phyloP scores from a whole-genome alignment of 1,140 invertebrate genomes.

The Galleria mellonella region DNA sequence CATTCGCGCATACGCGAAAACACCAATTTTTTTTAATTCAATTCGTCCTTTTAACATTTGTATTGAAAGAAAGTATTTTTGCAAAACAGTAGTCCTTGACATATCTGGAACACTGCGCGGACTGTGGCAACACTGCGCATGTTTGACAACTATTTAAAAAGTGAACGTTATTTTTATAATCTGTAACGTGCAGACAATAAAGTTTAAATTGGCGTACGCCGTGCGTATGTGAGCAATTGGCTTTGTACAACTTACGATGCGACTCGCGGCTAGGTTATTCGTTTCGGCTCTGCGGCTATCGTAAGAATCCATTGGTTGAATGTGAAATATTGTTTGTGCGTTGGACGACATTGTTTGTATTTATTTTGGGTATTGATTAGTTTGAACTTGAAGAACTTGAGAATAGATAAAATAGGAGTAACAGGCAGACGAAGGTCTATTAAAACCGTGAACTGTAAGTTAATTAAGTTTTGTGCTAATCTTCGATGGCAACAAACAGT shows the following conservation, averaged over 20 bases:
- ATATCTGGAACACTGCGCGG: conserved; percentile 48
- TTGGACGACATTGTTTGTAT: conserved; percentile 31
- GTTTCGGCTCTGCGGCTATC: conserved; percentile 40
- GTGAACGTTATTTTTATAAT: conserved; percentile 1
- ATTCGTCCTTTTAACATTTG: no score
- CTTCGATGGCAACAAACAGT: no score
- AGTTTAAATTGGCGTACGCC: conserved; percentile 9
- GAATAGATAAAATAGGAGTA: no score
- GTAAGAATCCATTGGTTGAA: conserved; percentile 44
- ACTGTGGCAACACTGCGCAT: conserved; percentile 39
- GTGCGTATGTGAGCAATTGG: conserved; percentile 8
- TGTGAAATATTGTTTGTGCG: conserved; percentile 33
- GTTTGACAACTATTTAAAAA: conserved; percentile 13
- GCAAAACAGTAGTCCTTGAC: conserved; percentile 56
- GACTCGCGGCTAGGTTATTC: conserved; percentile 44
- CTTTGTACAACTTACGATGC: conserved; percentile 40
- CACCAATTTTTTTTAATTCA: no score
- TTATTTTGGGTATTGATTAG: no score
- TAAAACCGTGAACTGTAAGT: no score
- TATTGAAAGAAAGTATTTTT: conserved; percentile 48
- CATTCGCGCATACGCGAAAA: no score
- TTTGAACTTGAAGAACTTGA: no score
- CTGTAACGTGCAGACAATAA: conserved; percentile 8
- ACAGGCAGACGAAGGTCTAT: no score
- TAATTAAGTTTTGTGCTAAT: no score